A percentile compares a stretch with the other conserved stretches of the same genome.
Conservation (phyloP, 1,140 invertebrate genomes). For the Ips typographus region DNA sequence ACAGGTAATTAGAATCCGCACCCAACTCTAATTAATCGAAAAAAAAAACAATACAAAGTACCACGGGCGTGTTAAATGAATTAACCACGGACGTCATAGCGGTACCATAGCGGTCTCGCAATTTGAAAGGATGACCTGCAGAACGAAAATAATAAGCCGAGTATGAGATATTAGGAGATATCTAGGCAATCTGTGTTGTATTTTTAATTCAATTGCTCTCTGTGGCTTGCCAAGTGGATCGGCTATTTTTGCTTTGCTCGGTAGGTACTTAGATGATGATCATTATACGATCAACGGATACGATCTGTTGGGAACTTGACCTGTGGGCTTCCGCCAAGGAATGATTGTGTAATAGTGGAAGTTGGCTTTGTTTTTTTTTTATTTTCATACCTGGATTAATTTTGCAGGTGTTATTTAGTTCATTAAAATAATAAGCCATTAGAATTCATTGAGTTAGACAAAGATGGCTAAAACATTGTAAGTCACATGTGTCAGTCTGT, state of each 20-base stretch:
- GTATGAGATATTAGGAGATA: not conserved
- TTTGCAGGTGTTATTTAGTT: too few relatives aligned
- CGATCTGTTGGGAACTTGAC: conserved; percentile 9
- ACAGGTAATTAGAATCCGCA: too few relatives aligned
- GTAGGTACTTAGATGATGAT: not conserved
- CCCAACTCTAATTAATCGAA: not conserved
- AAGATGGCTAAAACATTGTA: too few relatives aligned
- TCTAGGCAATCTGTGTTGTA: conserved; percentile 1
- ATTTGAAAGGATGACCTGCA: conserved; percentile 8
- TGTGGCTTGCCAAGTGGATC: conserved; percentile 8
- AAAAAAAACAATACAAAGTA: conserved; percentile 6
- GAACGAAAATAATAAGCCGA: conserved; percentile 4
- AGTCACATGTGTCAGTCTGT: too few relatives aligned
- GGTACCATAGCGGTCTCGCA: not conserved
- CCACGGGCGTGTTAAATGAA: conserved; percentile 2
- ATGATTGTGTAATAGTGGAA: not conserved
- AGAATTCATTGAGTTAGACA: too few relatives aligned
- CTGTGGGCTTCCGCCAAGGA: conserved; percentile 10
- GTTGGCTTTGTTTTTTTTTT: too few relatives aligned
- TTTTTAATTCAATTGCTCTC: conserved; percentile 5
- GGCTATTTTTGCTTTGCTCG: conserved; percentile 5
- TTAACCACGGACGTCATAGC: conserved; percentile 2
- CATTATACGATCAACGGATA: not conserved
- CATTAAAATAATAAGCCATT: too few relatives aligned
- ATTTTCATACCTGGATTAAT: too few relatives aligned